phyloP scores from a whole-genome alignment of 2,113 vertebrate genomes.

The Pogona vitticeps region DNA sequence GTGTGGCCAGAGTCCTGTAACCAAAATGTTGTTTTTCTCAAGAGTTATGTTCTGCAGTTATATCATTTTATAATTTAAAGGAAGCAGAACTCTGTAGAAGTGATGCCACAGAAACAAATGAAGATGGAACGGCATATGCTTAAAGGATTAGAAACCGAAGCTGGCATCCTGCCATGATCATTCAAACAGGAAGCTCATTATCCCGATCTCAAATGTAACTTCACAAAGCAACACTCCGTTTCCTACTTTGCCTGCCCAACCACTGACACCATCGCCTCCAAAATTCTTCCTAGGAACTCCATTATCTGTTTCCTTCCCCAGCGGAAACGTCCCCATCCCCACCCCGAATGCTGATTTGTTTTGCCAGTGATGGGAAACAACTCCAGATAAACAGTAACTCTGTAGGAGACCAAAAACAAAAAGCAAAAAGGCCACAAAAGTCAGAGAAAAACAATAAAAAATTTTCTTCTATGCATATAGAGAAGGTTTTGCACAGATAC shows the following conservation, averaged over 20 bases:
- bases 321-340: slow-evolving; percentile 39
- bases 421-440: too few relatives aligned
- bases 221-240: slow-evolving; percentile 56
- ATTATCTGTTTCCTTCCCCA: slow-evolving; percentile 72
- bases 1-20: not conserved
- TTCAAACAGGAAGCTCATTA: slow-evolving; percentile 63
- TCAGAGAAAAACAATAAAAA: not conserved
- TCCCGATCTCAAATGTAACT: slow-evolving; percentile 53
- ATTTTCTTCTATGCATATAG: slow-evolving; percentile 26
- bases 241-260: slow-evolving; percentile 23
- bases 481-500: slow-evolving; percentile 45
- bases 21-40: not conserved
- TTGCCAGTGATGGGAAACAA: slow-evolving; percentile 61
- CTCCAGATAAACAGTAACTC: slow-evolving; percentile 66
- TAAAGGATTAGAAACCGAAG: slow-evolving; percentile 30
- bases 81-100: not conserved
- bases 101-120: slow-evolving; percentile 4
- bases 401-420: slow-evolving; percentile 38
- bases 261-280: slow-evolving; percentile 35
- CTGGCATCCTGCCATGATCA: slow-evolving; percentile 46
- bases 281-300: slow-evolving; percentile 58
- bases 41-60: slow-evolving; percentile 1
- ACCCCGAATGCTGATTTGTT: slow-evolving; percentile 37
- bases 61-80: not conserved
- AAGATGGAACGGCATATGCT: not conserved